A percentile compares a stretch with the other conserved stretches of the same genome.
Evolutionary conservation across 2,797 vertebrate species (phyloP).

Genomic region (Aselliscus stoliczkanus): DNA sequence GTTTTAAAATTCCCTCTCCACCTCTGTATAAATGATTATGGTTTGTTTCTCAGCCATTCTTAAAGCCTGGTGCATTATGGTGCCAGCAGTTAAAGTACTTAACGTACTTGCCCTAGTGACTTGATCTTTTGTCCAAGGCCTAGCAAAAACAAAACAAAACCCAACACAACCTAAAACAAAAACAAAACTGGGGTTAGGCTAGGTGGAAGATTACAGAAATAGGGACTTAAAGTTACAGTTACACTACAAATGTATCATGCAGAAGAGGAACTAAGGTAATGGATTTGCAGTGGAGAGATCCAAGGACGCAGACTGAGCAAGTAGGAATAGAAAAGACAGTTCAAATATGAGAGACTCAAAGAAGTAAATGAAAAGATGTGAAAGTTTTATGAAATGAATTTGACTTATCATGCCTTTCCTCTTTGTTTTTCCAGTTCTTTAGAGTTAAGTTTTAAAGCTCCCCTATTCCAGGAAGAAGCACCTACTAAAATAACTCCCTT

Average conservation of each 20-base stretch:
- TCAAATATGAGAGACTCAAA: not conserved
- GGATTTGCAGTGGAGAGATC: not conserved
- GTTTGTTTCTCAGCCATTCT: conserved; percentile 26
- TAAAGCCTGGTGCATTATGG: not conserved
- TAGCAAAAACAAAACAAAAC: not conserved
- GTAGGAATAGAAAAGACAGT: not conserved
- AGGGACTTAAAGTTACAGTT: not conserved
- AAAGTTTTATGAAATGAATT: conserved; percentile 5
- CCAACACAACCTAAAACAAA: not conserved
- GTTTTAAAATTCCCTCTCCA: not conserved
- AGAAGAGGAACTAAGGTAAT: not conserved
- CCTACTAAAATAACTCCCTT: not conserved
- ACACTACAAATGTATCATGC: not conserved
- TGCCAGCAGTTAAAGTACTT: conserved; percentile 4
- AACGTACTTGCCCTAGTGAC: not conserved
- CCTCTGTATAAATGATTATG: not conserved
- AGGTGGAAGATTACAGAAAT: not conserved
- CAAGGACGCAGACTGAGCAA: not conserved
- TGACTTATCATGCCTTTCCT: not conserved
- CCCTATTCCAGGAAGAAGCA: not conserved
- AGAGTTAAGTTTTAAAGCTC: not conserved
- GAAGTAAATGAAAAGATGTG: not conserved
- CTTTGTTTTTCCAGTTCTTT: not conserved
- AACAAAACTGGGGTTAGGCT: not conserved
- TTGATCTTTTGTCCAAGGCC: conserved; percentile 1